Evolutionary conservation across 2,888 invertebrate species (phyloP).

Genomic region (Sylvicola fuscatus): DNA sequence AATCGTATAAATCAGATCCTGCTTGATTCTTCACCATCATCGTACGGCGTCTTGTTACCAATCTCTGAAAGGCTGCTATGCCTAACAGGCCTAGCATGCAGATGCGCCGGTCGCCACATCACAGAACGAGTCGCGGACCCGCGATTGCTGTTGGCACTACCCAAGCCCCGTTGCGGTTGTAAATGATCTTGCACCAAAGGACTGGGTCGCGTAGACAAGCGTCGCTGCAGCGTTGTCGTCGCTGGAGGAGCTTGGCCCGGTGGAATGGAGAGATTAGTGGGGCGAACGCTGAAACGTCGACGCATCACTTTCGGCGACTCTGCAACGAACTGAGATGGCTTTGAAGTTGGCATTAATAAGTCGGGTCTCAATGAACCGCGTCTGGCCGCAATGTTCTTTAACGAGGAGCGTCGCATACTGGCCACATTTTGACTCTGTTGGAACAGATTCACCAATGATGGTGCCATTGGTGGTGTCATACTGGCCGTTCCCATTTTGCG

Average conservation of each 20-base stretch:
- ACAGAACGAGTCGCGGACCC: no score
- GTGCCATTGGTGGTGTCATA: slow-evolving; percentile 23
- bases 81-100: not conserved
- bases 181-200: slow-evolving; percentile 14
- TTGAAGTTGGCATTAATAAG: not conserved
- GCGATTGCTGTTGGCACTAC: no score
- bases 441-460: slow-evolving; percentile 10
- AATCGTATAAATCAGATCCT: no score
- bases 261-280: slow-evolving; percentile 22
- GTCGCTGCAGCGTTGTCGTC: slow-evolving; percentile 17
- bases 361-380: not conserved
- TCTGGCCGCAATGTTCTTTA: slow-evolving; percentile 16
- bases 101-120: not conserved
- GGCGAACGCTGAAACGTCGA: slow-evolving; percentile 9
- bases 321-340: slow-evolving; percentile 6
- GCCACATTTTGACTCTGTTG: slow-evolving; percentile 1
- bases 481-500: slow-evolving; percentile 33
- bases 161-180: no score
- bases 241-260: slow-evolving; percentile 18
- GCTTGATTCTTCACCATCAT: no score
- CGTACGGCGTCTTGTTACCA: no score
- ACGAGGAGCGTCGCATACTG: not conserved
- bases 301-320: slow-evolving; percentile 3
- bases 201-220: slow-evolving; percentile 21
- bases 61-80: no score